Percentiles rank a stretch among this genome's conserved stretches.
Evolutionary conservation across 2,797 vertebrate species (phyloP).

Genomic region (Notoglanidium macrostoma): DNA sequence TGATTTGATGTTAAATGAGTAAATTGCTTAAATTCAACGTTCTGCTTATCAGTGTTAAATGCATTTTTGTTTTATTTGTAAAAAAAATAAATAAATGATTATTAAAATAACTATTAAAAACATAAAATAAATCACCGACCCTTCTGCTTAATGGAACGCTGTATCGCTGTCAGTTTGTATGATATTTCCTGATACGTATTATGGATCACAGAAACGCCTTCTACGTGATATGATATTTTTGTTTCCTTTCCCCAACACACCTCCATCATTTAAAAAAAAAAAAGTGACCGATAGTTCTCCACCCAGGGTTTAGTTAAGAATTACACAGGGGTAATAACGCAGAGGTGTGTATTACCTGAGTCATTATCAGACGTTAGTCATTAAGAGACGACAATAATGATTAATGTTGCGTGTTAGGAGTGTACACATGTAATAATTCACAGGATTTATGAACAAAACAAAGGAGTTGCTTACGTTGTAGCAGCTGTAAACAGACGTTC

Average conservation of each 20-base stretch:
- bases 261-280: neutral
- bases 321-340: neutral
- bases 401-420: neutral
- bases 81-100: neutral
- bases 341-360: neutral
- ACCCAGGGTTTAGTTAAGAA: neutral
- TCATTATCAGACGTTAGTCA: neutral
- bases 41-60: neutral
- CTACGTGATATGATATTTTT: neutral
- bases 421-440: neutral
- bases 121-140: neutral
- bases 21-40: too few relatives aligned
- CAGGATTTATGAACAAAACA: neutral
- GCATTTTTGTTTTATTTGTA: neutral
- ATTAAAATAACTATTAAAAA: neutral
- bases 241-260: neutral
- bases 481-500: too few relatives aligned
- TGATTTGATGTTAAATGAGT: neutral
- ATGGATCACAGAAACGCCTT: neutral
- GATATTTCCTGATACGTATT: neutral
- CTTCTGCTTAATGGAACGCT: neutral
- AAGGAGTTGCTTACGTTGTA: neutral
- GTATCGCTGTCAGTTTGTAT: neutral
- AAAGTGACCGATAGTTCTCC: neutral
- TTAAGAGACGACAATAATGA: neutral